phyloP scores from a whole-genome alignment of 2,888 invertebrate genomes.

The Epinotia demarniana region DNA sequence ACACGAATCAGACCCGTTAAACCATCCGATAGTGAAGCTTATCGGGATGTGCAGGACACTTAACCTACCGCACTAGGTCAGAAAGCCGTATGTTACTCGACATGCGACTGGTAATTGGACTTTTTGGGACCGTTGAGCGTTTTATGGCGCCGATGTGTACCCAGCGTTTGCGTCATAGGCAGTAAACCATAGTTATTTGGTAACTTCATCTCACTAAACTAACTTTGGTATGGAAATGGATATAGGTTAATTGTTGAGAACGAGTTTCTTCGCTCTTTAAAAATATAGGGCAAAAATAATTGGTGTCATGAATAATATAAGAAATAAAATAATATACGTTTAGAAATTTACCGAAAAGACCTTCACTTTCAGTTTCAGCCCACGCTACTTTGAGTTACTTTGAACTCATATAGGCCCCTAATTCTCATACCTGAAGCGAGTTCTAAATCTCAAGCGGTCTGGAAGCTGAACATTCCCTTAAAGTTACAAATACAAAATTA shows the following conservation, averaged over 20 bases:
- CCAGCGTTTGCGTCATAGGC: constrained; percentile 33
- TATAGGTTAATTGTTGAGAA: not conserved
- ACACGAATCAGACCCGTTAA: constrained; percentile 65
- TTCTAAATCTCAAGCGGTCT: too few relatives aligned
- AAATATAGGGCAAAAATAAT: too few relatives aligned
- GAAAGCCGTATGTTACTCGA: constrained; percentile 23
- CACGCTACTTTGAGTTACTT: too few relatives aligned
- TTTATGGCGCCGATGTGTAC: constrained; percentile 33
- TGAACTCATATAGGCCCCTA: too few relatives aligned
- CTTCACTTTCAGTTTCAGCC: too few relatives aligned
- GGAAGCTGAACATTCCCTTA: too few relatives aligned
- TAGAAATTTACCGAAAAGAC: too few relatives aligned
- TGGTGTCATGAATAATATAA: too few relatives aligned
- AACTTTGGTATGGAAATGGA: not conserved
- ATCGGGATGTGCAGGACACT: constrained; percentile 43
- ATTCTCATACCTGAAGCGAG: too few relatives aligned
- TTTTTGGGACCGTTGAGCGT: constrained; percentile 1
- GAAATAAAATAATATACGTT: too few relatives aligned
- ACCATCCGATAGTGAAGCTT: constrained; percentile 51
- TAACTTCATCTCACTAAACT: constrained; percentile 27
- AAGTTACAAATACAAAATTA: too few relatives aligned
- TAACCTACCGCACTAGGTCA: constrained; percentile 31
- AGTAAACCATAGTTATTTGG: constrained; percentile 29
- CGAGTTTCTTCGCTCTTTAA: too few relatives aligned
- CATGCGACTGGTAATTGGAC: not conserved